Evolutionary conservation across 1,140 invertebrate genomes (phyloP).

Genomic region (Trichonephila clavipes): DNA sequence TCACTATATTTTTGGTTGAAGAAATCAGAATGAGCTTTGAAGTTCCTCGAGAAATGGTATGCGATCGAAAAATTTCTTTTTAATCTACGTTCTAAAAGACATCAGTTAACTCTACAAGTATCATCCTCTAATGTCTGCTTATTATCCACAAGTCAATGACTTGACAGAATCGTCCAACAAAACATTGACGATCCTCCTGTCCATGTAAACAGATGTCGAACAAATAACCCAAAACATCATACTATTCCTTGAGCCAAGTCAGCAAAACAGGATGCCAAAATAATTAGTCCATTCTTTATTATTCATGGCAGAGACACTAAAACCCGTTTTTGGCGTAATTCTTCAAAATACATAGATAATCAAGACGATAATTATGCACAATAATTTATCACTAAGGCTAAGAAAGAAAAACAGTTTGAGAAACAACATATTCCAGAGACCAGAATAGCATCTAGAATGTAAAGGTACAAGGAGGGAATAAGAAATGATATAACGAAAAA

Average conservation of each 20-base stretch:
- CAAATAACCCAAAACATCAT: slow-evolving; percentile 79
- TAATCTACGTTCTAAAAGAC: neutral
- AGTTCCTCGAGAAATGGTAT: too few relatives aligned
- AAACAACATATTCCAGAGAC: neutral
- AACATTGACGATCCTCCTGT: slow-evolving; percentile 77
- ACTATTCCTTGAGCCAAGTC: slow-evolving; percentile 76
- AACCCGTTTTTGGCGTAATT: too few relatives aligned
- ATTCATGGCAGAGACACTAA: slow-evolving; percentile 78
- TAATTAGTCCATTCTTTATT: slow-evolving; percentile 77
- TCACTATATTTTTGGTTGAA: too few relatives aligned
- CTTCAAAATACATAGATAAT: neutral
- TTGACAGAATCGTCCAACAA: slow-evolving; percentile 77
- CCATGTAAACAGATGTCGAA: slow-evolving; percentile 77
- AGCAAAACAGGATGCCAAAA: slow-evolving; percentile 77
- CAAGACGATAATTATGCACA: slow-evolving; percentile 18
- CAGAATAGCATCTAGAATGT: too few relatives aligned
- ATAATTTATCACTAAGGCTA: neutral
- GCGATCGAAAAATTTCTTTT: neutral
- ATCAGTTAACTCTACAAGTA: neutral
- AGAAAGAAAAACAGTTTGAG: neutral
- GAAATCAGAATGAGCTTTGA: too few relatives aligned
- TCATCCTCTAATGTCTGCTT: neutral
- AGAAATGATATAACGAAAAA: neutral
- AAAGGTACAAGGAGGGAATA: neutral
- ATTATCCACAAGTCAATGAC: slow-evolving; percentile 78